Conservation (phyloP, 2,888 invertebrate species). For the Orchesella flavescens region DNA sequence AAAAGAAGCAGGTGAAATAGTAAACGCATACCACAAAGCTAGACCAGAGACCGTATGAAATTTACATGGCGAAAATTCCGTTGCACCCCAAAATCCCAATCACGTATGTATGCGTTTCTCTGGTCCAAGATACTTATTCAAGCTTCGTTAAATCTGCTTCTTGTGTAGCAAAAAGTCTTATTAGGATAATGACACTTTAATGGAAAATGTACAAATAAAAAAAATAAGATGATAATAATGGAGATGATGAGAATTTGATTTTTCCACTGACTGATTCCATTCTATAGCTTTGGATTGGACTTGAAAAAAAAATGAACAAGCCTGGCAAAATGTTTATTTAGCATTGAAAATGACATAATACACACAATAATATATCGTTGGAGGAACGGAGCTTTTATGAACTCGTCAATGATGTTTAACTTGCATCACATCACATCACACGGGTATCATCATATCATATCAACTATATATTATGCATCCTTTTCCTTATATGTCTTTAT, state of each 20-base stretch:
- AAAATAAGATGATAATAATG: slow-evolving; percentile 14
- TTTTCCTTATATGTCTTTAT: background rate
- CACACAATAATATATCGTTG: slow-evolving; percentile 24
- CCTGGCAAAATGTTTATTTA: slow-evolving; percentile 58
- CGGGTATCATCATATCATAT: background rate
- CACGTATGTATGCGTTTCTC: background rate
- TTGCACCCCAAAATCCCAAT: background rate
- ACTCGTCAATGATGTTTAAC: background rate
- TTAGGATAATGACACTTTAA: slow-evolving; percentile 59
- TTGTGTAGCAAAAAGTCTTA: slow-evolving; percentile 25
- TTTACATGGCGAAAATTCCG: background rate
- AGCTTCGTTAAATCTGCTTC: slow-evolving; percentile 52
- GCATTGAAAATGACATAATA: slow-evolving; percentile 53
- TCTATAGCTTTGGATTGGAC: slow-evolving; percentile 34
- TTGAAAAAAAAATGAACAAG: slow-evolving; percentile 19
- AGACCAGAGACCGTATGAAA: background rate
- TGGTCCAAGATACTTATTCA: slow-evolving; percentile 41
- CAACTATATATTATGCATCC: background rate
- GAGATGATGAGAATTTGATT: slow-evolving; percentile 56
- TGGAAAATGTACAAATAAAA: slow-evolving; percentile 39
- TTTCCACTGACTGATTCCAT: slow-evolving; percentile 59
- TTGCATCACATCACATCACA: background rate
- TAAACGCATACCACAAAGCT: too few species aligned
- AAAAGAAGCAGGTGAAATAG: too few species aligned
- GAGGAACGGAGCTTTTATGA: slow-evolving; percentile 23